These are phyloP conservation scores for Sympetrum striolatum DNA, from an alignment of 2,888 invertebrate species.

Conservation along the genomic window DNA sequence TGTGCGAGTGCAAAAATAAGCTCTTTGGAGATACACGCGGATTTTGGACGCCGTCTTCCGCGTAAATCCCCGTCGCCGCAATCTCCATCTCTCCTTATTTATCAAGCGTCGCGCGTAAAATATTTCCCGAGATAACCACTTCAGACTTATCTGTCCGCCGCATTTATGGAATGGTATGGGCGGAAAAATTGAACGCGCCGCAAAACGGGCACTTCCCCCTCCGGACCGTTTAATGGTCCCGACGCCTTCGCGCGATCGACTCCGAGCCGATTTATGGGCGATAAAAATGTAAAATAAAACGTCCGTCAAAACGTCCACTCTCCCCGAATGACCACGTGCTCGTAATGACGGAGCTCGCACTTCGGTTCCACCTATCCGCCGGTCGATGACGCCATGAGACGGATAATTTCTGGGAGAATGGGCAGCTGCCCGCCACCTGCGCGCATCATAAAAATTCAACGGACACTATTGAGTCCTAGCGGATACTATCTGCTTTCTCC, in stretches of 20 bases:
- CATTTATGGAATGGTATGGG: neutral
- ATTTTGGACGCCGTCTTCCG: neutral
- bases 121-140: neutral
- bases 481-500: neutral
- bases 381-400: neutral
- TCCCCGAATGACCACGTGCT: neutral
- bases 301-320: neutral
- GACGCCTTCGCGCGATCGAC: neutral
- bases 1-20: neutral
- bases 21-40: neutral
- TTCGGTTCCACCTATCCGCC: neutral
- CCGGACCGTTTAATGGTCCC: neutral
- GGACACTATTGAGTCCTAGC: neutral
- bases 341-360: neutral
- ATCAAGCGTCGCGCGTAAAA: neutral
- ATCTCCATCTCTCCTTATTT: neutral
- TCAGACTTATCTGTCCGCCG: neutral
- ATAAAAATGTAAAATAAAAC: neutral
- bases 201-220: neutral
- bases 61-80: neutral
- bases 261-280: neutral
- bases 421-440: slow-evolving; percentile 36
- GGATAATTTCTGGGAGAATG: neutral
- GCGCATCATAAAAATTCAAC: neutral
- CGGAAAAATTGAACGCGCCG: neutral